A percentile compares a stretch with the other conserved stretches of the same genome.
phyloP scores from a whole-genome alignment of 2,113 vertebrate species.

The Ancistrus triradiatus region DNA sequence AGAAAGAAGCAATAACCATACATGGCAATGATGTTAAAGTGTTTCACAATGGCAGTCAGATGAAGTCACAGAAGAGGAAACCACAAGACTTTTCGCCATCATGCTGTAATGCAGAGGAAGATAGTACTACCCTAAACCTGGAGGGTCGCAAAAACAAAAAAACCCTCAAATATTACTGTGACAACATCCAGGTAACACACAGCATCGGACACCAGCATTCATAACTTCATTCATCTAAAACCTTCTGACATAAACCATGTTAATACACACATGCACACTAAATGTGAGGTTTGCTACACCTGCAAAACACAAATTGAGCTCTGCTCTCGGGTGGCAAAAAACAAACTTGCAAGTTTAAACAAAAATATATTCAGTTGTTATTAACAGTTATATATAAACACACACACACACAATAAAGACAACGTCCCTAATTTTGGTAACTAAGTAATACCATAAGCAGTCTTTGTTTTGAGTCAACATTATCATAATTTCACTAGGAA shows the following conservation, averaged over 20 bases:
- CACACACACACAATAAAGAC: no score
- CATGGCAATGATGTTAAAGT: constrained; percentile 34
- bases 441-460: no score
- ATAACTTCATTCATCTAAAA: no score
- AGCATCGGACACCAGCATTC: no score
- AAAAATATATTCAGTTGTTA: no score
- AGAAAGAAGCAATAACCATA: constrained; percentile 31
- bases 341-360: background rate
- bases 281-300: background rate
- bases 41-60: constrained; percentile 33
- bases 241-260: background rate
- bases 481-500: no score
- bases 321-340: background rate
- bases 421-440: no score
- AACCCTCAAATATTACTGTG: constrained; percentile 6
- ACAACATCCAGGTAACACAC: constrained; percentile 19
- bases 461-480: no score
- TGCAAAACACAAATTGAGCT: background rate
- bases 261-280: background rate
- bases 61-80: constrained; percentile 34
- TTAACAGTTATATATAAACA: no score
- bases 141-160: constrained; percentile 15
- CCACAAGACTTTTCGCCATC: constrained; percentile 36
- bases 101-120: constrained; percentile 43
- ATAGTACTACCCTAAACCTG: constrained; percentile 14